Conservation (phyloP, 1,140 invertebrate species). For the Pseudomyrmex pallidus region DNA sequence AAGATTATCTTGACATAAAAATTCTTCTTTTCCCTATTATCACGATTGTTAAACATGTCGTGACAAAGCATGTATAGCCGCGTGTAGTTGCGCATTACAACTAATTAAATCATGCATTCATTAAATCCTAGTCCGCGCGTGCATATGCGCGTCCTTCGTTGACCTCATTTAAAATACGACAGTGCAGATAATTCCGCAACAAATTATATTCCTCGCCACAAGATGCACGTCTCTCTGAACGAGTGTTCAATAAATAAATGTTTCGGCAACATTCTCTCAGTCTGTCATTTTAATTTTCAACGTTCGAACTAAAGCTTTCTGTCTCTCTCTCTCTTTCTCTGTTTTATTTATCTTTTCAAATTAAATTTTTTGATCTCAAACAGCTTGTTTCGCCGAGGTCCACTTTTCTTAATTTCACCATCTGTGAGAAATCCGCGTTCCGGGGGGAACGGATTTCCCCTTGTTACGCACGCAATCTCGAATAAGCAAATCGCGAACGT, state of each 20-base stretch:
- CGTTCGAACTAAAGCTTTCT: no score
- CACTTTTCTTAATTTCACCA: slow-evolving; percentile 17
- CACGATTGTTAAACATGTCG: slow-evolving; percentile 41
- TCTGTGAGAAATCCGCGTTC: background rate
- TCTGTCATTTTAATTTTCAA: no score
- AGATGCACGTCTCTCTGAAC: background rate
- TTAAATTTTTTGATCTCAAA: no score
- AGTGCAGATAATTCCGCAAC: slow-evolving; percentile 18
- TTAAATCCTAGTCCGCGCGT: slow-evolving; percentile 41
- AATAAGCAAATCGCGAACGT: background rate
- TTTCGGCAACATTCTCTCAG: no score
- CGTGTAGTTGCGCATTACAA: slow-evolving; percentile 36
- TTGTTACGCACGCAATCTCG: background rate
- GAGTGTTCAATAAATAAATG: no score
- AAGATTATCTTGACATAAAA: background rate
- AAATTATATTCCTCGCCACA: slow-evolving; percentile 7
- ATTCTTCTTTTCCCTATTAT: background rate
- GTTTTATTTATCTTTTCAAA: no score
- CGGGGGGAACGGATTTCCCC: no score
- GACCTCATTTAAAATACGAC: slow-evolving; percentile 36
- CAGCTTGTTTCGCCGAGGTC: no score
- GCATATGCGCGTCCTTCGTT: slow-evolving; percentile 18
- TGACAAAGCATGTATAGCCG: slow-evolving; percentile 41
- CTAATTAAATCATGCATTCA: slow-evolving; percentile 60
- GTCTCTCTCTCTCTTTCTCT: no score